Base-by-base conservation (phyloP, 2,888 invertebrate species). In the Acronicta leporina region DNA sequence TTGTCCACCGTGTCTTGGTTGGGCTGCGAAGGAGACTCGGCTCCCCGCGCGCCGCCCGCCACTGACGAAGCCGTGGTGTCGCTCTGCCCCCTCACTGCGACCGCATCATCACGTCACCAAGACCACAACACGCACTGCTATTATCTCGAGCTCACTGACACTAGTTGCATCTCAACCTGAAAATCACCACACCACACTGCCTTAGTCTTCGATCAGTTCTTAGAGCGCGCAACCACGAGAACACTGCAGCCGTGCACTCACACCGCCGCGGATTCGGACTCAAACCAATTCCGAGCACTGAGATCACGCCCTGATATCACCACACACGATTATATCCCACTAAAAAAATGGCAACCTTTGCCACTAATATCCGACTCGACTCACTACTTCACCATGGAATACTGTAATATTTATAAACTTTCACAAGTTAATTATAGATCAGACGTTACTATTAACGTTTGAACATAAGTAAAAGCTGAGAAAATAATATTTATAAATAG, bases 401-500 rank as follows among this genome's bases (percentile, higher is more conserved):
- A 91, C 87, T 89, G 91, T 90, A 94, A 93, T 94, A 94, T 94
- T 94, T 94, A 93, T 93, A 94, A 92, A 94, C 93, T 94, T 94
- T 92, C 92, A 89, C 89, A 85, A 86, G 90, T 92, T 93, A 94
- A 92, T 94, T 92, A 91, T 94, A 94, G 94, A 91, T 86, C 91
- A 92, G 92, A 93, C 92, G 93, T 89, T 93, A 92, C 92, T 93
- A 93, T 92, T 93, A 94, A 92, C 91, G 92, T 92, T 93, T 90
- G 92, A 92, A 94, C 94, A 92, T 92, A 94, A 93, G 94, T 92
- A 94, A 94, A 95, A 92, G 93, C 89, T 91, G 91, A 92, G 93
- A 94, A 94, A 94, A 94, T 94, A 94, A 94, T 94, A 94, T 95
- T 94, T 95, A 95, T 94, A 95, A 95, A 95, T 95, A 95, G 94